Evolutionary conservation across 2,113 vertebrate species (phyloP).

Genomic region (Catagonus wagneri): DNA sequence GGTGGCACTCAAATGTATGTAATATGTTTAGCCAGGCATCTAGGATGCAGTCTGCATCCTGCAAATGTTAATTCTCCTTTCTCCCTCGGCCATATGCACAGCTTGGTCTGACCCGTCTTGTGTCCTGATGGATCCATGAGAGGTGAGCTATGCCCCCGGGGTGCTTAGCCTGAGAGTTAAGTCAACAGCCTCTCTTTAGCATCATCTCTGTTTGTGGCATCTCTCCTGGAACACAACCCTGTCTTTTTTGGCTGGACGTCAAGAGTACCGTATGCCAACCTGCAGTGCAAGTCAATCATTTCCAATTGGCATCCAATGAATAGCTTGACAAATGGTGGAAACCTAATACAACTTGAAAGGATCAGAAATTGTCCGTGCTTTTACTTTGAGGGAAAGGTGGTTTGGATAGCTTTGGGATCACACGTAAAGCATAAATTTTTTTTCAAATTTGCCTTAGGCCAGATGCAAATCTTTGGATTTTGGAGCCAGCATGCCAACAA

Average conservation of each 20-base stretch:
- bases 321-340: slow-evolving; percentile 70
- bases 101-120: background rate
- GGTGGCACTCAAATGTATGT: background rate
- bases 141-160: background rate
- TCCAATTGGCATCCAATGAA: slow-evolving; percentile 74
- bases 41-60: background rate
- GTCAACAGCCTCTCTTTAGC: slow-evolving; percentile 20
- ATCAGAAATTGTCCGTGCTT: background rate
- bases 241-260: slow-evolving; percentile 68
- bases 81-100: background rate
- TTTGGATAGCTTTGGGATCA: slow-evolving; percentile 46
- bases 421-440: background rate
- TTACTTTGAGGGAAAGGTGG: slow-evolving; percentile 60
- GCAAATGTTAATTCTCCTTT: background rate
- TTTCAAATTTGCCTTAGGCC: background rate
- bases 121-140: background rate
- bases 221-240: slow-evolving; percentile 65
- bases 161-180: background rate
- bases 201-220: background rate
- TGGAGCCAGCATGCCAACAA: background rate
- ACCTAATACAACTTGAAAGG: slow-evolving; percentile 31
- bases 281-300: slow-evolving; percentile 74
- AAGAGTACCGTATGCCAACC: slow-evolving; percentile 73
- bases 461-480: background rate
- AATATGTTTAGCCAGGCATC: background rate